Conservation (phyloP, 1,140 invertebrate genomes). For the Orius laevigatus region DNA sequence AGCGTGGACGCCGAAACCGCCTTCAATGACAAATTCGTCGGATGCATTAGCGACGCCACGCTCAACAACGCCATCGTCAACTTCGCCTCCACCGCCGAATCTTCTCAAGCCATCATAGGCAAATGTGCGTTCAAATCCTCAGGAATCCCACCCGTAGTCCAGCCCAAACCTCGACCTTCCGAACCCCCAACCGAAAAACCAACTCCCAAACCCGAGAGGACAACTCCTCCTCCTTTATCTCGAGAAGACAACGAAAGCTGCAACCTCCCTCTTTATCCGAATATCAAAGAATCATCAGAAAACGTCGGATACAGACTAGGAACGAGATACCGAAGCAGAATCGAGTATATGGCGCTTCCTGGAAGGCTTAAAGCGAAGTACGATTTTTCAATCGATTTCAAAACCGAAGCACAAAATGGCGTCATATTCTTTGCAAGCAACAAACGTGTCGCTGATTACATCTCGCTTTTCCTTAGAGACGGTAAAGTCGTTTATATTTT, state of each 20-base stretch:
- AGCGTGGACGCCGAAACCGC: slow-evolving; percentile 30
- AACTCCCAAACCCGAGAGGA: neutral
- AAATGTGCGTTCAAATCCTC: slow-evolving; percentile 32
- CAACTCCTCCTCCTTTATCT: slow-evolving; percentile 13
- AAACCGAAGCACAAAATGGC: slow-evolving; percentile 59
- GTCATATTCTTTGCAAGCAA: slow-evolving; percentile 71
- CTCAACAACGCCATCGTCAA: slow-evolving; percentile 66
- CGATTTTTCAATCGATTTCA: slow-evolving; percentile 66
- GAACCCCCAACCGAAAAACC: slow-evolving; percentile 1
- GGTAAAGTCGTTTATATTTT: slow-evolving; percentile 57
- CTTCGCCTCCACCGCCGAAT: slow-evolving; percentile 54
- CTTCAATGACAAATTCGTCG: slow-evolving; percentile 42
- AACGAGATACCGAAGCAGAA: slow-evolving; percentile 35
- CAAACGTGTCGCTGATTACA: slow-evolving; percentile 48
- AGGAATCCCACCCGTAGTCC: neutral
- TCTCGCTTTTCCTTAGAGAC: slow-evolving; percentile 63
- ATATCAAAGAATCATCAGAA: slow-evolving; percentile 14
- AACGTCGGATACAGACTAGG: slow-evolving; percentile 32
- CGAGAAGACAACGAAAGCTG: slow-evolving; percentile 16
- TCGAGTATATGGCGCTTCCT: slow-evolving; percentile 47
- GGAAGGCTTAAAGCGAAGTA: slow-evolving; percentile 45
- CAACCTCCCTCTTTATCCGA: slow-evolving; percentile 19
- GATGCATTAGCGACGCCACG: slow-evolving; percentile 76
- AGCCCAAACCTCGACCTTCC: neutral
- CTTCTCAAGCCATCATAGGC: slow-evolving; percentile 43